These are phyloP conservation scores for Lacerta viridis DNA, from an alignment of 2,797 vertebrate species.

Conservation along the genomic window DNA sequence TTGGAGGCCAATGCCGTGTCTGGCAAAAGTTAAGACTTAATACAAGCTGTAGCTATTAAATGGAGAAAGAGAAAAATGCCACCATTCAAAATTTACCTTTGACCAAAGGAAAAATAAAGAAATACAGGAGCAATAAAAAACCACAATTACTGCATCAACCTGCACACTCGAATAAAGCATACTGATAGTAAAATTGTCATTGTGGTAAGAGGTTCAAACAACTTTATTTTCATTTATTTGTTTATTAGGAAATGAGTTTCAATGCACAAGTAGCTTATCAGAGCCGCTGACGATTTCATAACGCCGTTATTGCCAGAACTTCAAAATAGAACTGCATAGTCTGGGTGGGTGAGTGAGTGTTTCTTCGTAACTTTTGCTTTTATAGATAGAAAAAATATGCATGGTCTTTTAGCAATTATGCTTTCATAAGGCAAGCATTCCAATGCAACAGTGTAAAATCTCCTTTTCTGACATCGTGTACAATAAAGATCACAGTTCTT, in stretches of 20 bases:
- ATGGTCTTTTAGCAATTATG: background rate
- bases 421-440: background rate
- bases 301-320: conserved; percentile 7
- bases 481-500: conserved; percentile 12
- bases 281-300: background rate
- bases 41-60: background rate
- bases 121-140: background rate
- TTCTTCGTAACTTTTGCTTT: background rate
- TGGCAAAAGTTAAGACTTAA: background rate
- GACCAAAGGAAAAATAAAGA: background rate
- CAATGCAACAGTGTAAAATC: background rate
- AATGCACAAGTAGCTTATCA: background rate
- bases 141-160: background rate
- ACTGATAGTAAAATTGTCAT: background rate
- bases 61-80: background rate
- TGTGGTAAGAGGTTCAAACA: background rate
- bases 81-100: background rate
- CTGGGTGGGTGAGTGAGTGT: background rate
- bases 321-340: background rate
- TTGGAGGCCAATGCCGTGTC: background rate
- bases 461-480: background rate
- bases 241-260: conserved; percentile 17
- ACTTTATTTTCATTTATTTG: background rate
- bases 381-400: background rate
- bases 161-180: background rate